These are phyloP conservation scores for Scalopus aquaticus DNA, from an alignment of 2,113 vertebrate genomes.

Conservation along the genomic window DNA sequence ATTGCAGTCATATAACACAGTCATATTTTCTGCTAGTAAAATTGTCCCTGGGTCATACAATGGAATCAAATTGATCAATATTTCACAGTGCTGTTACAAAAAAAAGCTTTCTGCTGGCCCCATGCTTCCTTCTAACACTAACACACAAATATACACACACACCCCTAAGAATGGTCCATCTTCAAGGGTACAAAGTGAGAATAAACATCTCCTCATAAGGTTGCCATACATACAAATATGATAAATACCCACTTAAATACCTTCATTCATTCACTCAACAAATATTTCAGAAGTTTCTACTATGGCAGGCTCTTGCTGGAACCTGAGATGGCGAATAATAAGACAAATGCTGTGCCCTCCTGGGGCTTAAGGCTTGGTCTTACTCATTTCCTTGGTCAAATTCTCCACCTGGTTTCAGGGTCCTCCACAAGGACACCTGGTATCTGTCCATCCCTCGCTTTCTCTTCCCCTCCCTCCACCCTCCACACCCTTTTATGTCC, in stretches of 20 bases:
- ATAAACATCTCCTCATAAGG: neutral
- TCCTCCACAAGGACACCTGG: neutral
- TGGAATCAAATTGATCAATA: slow-evolving; percentile 74
- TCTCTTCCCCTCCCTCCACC: neutral
- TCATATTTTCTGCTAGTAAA: slow-evolving; percentile 76
- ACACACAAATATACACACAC: neutral
- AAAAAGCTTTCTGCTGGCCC: neutral
- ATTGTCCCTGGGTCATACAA: slow-evolving; percentile 73
- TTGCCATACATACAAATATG: neutral
- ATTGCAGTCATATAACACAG: slow-evolving; percentile 37
- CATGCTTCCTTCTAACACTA: neutral
- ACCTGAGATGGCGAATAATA: neutral
- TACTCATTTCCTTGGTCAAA: neutral
- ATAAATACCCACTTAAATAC: neutral
- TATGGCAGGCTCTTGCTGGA: neutral
- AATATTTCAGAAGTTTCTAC: neutral
- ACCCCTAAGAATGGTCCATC: neutral
- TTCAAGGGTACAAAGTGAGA: neutral
- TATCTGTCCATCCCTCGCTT: neutral
- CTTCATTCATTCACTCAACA: neutral
- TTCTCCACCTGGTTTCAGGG: neutral
- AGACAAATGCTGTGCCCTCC: neutral
- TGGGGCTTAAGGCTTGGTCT: neutral
- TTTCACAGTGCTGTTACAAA: slow-evolving; percentile 51
- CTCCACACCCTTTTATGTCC: neutral